A percentile compares a stretch with the other conserved stretches of the same genome.
Conservation (phyloP, 2,113 vertebrate genomes). For the Nycticebus coucang region DNA sequence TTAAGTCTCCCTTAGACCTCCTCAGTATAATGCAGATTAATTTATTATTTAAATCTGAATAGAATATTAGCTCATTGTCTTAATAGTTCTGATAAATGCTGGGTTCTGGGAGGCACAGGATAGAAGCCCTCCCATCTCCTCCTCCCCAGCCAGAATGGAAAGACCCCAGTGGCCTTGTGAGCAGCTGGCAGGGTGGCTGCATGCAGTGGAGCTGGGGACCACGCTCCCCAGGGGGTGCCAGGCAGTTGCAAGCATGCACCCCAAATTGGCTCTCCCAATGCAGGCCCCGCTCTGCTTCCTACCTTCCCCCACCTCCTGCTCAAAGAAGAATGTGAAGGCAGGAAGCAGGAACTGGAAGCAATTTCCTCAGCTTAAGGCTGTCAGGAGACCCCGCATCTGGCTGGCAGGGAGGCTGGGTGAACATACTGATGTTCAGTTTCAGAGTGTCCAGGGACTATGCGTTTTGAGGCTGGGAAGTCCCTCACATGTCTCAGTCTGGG, state of each 20-base stretch:
- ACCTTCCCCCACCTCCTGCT: neutral
- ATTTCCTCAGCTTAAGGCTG: neutral
- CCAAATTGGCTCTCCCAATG: neutral
- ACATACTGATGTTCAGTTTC: neutral
- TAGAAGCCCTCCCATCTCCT: neutral
- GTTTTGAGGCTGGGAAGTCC: neutral
- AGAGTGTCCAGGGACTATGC: neutral
- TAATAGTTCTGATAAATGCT: slow-evolving; percentile 71
- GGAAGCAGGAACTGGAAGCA: neutral
- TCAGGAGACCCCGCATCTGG: too few species aligned
- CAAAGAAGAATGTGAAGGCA: neutral
- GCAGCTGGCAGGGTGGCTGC: neutral
- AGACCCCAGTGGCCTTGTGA: neutral
- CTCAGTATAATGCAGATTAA: slow-evolving; percentile 83
- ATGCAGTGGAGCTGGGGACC: accelerated
- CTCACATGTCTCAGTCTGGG: neutral
- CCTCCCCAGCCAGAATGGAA: slow-evolving; percentile 23
- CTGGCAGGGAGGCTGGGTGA: too few species aligned
- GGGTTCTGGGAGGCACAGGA: neutral
- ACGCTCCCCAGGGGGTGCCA: neutral
- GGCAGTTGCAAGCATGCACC: neutral
- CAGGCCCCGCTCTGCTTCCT: neutral
- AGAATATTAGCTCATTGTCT: slow-evolving; percentile 83
- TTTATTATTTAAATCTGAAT: slow-evolving; percentile 83
- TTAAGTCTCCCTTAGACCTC: slow-evolving; percentile 76